Conservation (phyloP, 2,888 invertebrate species). For the Tigriopus californicus region DNA sequence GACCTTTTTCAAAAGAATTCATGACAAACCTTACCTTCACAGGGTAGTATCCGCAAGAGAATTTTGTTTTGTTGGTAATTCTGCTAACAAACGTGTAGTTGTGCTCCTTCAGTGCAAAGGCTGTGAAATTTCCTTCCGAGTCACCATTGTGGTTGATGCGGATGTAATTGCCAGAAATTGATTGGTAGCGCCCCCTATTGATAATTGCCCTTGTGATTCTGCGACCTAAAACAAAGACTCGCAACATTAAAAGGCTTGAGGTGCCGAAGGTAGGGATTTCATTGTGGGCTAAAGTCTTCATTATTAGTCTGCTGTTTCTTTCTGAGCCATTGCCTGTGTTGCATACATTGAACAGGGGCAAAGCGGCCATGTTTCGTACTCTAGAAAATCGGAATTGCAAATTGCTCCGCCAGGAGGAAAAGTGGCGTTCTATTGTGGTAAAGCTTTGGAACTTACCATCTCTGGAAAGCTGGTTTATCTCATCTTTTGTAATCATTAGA, state of each 20-base stretch:
- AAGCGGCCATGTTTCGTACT: no score
- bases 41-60: constrained; percentile 51
- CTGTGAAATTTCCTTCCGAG: constrained; percentile 91
- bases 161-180: constrained; percentile 85
- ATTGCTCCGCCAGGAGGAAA: no score
- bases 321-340: no score
- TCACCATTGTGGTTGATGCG: constrained; percentile 80
- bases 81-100: constrained; percentile 32
- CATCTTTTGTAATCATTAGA: constrained; percentile 30
- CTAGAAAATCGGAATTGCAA: no score
- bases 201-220: constrained; percentile 66
- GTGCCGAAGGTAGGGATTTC: no score
- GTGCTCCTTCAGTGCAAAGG: constrained; percentile 53
- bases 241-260: no score
- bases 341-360: no score
- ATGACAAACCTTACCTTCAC: constrained; percentile 40
- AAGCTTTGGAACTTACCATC: constrained; percentile 44
- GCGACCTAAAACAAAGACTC: constrained; percentile 23
- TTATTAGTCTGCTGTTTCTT: no score
- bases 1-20: no score
- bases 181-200: constrained; percentile 59
- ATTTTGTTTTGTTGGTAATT: constrained; percentile 8
- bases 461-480: constrained; percentile 46
- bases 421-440: no score
- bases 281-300: no score